Evolutionary conservation across 2,888 invertebrate species (phyloP), one percentile per base, ranked within the genome.

Genomic region (Drosophila emarginata): DNA sequence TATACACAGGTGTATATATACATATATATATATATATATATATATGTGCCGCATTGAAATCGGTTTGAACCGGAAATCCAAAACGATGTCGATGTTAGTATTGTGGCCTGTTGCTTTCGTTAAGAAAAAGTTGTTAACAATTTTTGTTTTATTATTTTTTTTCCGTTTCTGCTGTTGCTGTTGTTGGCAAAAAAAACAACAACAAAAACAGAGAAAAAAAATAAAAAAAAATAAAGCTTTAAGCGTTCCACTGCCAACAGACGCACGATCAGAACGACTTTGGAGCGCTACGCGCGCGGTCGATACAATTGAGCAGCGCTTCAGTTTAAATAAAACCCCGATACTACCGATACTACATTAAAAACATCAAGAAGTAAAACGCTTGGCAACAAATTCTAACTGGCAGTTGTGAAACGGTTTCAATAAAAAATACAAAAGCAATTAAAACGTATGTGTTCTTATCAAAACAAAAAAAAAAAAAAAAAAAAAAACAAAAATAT

Each of bases 211-310:
- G n/a, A n/a, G n/a, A n/a, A n/a, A n/a, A n/a, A n/a, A n/a, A n/a
- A n/a, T n/a, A n/a, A n/a, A n/a, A 11, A 45, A 21, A 45, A 9
- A 32, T 32, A 32, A 88, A 85, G 89, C 88, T 89, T 88, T 85
- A 83, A 88, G 83, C 83, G 79, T 67, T 79, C 72, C 72, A 81
- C 72, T 80, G 77, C 74, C 76, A 72, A 78, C 74, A 45, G 74
- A 74, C 67, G 63, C 68, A 76, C 85, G 88, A 88, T 90, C 90
- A 90, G 89, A 90, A 90, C 84, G 76, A 89, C 80, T 90, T 90
- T 80, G 78, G 77, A 89, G 85, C 82, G 89, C 80, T 84, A 78
- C 79, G 89, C 83, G 89, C 81, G 80, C 87, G 86, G 90, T 85
- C 58, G 79, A 75, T 74, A 21, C 60, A 37, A 67, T 72, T 67